These are phyloP conservation scores for Actinemys pallida DNA, from an alignment of 2,113 vertebrate species.

Conservation along the genomic window DNA sequence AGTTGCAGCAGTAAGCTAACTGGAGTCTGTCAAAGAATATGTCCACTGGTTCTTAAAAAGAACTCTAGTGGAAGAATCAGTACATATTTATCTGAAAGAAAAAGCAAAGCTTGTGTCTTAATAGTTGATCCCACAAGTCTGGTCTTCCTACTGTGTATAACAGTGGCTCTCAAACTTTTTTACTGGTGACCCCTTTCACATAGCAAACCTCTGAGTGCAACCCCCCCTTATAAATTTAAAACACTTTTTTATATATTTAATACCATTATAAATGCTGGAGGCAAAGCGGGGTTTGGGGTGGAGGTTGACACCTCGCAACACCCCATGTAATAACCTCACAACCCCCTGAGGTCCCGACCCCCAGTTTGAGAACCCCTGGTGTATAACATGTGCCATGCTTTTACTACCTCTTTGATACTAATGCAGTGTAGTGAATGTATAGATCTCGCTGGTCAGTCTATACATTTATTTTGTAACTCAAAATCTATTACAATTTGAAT, in stretches of 20 bases:
- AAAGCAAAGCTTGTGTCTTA: not conserved
- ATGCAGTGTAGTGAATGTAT: not conserved
- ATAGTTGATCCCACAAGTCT: not conserved
- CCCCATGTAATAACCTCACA: too few relatives aligned
- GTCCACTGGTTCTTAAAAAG: not conserved
- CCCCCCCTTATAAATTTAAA: too few relatives aligned
- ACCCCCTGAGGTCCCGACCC: too few relatives aligned
- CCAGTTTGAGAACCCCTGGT: too few relatives aligned
- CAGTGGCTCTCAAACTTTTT: too few relatives aligned
- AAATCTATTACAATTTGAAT: not conserved
- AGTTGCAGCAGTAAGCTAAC: not conserved
- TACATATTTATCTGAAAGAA: not conserved
- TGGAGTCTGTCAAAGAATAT: not conserved
- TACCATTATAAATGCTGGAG: too few relatives aligned
- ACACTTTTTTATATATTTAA: too few relatives aligned
- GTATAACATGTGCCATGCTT: not conserved
- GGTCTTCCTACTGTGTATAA: not conserved
- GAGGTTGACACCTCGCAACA: too few relatives aligned
- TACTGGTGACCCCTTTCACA: too few relatives aligned
- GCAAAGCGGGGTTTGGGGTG: too few relatives aligned
- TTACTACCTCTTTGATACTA: not conserved
- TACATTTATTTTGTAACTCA: not conserved
- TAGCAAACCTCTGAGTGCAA: too few relatives aligned
- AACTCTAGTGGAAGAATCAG: not conserved
- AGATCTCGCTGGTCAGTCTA: not conserved